Conservation (phyloP, 2,113 vertebrate species). For the Corynorhinus townsendii region DNA sequence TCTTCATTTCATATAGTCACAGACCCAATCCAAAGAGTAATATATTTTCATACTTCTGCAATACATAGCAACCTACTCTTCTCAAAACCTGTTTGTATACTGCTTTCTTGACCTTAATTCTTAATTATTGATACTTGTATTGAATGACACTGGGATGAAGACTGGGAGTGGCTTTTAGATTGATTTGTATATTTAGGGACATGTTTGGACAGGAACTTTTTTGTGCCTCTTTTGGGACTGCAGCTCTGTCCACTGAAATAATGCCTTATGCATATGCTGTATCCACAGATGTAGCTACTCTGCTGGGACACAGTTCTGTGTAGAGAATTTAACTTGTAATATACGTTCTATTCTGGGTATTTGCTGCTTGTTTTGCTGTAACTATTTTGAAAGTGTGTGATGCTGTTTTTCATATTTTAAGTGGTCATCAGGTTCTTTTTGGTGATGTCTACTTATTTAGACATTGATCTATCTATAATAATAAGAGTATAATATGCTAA, state of each 20-base stretch:
- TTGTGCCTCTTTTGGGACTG: conserved; percentile 29
- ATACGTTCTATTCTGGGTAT: conserved; percentile 58
- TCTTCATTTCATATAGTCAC: neutral
- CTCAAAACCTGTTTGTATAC: neutral
- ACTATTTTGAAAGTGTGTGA: conserved; percentile 39
- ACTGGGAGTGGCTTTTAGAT: neutral
- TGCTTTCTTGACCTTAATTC: conserved; percentile 7
- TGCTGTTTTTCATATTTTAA: conserved; percentile 7
- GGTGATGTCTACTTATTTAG: neutral
- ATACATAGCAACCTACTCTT: neutral
- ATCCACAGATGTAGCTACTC: conserved; percentile 35
- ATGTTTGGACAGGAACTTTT: conserved; percentile 18
- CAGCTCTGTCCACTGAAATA: conserved; percentile 12
- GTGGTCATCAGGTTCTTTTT: neutral
- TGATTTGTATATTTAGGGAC: neutral
- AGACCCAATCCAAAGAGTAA: neutral
- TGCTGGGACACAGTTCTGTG: conserved; percentile 56
- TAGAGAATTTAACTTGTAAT: conserved; percentile 63
- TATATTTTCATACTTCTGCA: neutral
- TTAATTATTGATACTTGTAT: neutral
- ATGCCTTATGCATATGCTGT: conserved; percentile 43
- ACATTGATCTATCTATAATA: neutral
- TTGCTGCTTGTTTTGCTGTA: conserved; percentile 56
- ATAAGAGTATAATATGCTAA: too few species aligned
- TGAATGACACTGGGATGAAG: conserved; percentile 22